Evolutionary conservation across 2,888 invertebrate species (phyloP).

Genomic region (Thecocarcelia acutangulata): DNA sequence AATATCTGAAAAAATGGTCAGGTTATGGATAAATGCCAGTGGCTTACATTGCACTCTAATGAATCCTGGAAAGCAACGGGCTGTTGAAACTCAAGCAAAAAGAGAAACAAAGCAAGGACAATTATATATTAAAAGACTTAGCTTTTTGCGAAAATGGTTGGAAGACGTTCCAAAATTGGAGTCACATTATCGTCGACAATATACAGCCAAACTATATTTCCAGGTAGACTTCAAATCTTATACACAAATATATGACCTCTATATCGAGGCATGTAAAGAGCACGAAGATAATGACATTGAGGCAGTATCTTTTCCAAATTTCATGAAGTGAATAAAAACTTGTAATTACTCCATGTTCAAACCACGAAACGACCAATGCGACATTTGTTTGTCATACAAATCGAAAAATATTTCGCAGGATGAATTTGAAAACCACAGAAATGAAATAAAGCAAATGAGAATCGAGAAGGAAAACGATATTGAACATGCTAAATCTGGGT

Average conservation of each 20-base stretch:
- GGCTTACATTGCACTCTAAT: slow-evolving; percentile 23
- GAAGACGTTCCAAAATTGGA: slow-evolving; percentile 46
- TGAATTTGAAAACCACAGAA: slow-evolving; percentile 1
- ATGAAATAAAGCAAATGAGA: background rate
- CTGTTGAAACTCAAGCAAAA: background rate
- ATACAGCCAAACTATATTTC: slow-evolving; percentile 46
- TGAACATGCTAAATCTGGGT: background rate
- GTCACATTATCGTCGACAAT: slow-evolving; percentile 45
- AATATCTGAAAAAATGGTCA: slow-evolving; percentile 19
- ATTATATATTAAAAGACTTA: slow-evolving; percentile 5
- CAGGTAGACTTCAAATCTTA: slow-evolving; percentile 25
- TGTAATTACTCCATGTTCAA: slow-evolving; percentile 28
- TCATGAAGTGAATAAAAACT: slow-evolving; percentile 12
- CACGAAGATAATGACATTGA: slow-evolving; percentile 10
- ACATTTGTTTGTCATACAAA: background rate
- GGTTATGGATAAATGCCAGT: slow-evolving; percentile 10
- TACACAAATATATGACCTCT: slow-evolving; percentile 24
- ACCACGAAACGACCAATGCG: background rate
- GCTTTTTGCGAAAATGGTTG: slow-evolving; percentile 42
- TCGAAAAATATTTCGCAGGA: background rate
- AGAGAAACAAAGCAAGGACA: slow-evolving; percentile 26
- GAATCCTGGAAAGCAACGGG: slow-evolving; percentile 18
- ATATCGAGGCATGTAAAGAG: slow-evolving; percentile 11
- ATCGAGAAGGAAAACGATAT: slow-evolving; percentile 1
- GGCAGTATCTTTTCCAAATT: slow-evolving; percentile 25